Percentiles rank a stretch among this genome's conserved stretches.
Conservation (phyloP, 64 coral and sea anemone genomes). For the Montipora foliosa region DNA sequence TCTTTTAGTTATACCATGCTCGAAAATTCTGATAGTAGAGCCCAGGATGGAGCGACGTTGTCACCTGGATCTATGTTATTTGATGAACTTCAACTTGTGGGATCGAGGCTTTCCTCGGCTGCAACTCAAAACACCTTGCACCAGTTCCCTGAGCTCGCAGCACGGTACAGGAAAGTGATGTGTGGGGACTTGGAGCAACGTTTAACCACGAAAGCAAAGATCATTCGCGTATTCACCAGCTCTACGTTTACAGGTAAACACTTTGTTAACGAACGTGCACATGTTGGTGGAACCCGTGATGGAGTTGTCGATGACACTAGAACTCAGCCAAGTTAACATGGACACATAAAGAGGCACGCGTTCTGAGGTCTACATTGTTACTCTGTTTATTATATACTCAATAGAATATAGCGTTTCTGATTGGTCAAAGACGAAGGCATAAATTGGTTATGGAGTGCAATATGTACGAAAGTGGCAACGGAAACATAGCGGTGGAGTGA, state of each 20-base stretch:
- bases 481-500: too few relatives aligned
- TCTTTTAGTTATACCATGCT: neutral
- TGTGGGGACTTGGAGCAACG: conserved; percentile 64
- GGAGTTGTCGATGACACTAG: too few relatives aligned
- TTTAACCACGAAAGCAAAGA: conserved; percentile 67
- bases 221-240: conserved; percentile 87
- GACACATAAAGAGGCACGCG: too few relatives aligned
- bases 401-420: too few relatives aligned
- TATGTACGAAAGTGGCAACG: too few relatives aligned
- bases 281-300: too few relatives aligned
- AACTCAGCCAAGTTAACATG: too few relatives aligned
- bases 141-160: conserved; percentile 81
- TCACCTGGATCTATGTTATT: conserved; percentile 29
- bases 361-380: too few relatives aligned
- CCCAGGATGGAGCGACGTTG: neutral
- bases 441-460: too few relatives aligned
- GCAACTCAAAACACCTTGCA: conserved; percentile 68
- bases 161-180: conserved; percentile 70
- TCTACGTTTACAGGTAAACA: conserved; percentile 84
- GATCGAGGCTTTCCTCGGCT: neutral
- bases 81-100: neutral
- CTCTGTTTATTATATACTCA: too few relatives aligned
- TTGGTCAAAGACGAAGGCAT: too few relatives aligned
- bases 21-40: conserved; percentile 3
- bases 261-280: neutral